Percentiles rank a stretch among this genome's conserved stretches.
Evolutionary conservation across 2,797 vertebrate species (phyloP).

Genomic region (Sebastes diaconus): DNA sequence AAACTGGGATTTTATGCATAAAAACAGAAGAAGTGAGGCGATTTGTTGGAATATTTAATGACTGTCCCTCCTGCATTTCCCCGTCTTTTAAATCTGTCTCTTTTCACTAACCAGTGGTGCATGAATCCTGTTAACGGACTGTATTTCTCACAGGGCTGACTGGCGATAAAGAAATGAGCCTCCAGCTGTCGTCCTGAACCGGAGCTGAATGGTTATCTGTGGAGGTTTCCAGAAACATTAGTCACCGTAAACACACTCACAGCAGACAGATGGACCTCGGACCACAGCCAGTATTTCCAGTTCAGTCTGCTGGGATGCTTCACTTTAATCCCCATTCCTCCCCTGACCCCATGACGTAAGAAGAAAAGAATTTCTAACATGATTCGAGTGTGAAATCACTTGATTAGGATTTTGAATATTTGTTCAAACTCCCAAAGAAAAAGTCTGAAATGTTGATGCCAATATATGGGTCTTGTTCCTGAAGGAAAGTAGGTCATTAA

Average conservation of each 20-base stretch:
- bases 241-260: neutral
- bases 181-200: constrained; percentile 19
- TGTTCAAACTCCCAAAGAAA: neutral
- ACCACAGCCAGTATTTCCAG: neutral
- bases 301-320: neutral
- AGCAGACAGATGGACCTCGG: constrained; percentile 21
- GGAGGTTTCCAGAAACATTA: neutral
- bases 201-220: neutral
- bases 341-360: neutral
- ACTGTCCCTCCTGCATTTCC: neutral
- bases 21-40: neutral
- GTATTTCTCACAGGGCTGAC: neutral
- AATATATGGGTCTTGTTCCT: too few relatives aligned
- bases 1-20: neutral
- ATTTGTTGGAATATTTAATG: neutral
- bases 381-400: neutral
- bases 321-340: neutral
- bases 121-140: neutral
- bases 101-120: neutral
- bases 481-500: neutral
- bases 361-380: neutral
- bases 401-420: neutral
- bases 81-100: neutral
- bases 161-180: neutral
- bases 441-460: neutral